Percentiles rank a stretch among this genome's conserved stretches.
Evolutionary conservation across 2,888 invertebrate species (phyloP).

Genomic region (Abrostola tripartita): DNA sequence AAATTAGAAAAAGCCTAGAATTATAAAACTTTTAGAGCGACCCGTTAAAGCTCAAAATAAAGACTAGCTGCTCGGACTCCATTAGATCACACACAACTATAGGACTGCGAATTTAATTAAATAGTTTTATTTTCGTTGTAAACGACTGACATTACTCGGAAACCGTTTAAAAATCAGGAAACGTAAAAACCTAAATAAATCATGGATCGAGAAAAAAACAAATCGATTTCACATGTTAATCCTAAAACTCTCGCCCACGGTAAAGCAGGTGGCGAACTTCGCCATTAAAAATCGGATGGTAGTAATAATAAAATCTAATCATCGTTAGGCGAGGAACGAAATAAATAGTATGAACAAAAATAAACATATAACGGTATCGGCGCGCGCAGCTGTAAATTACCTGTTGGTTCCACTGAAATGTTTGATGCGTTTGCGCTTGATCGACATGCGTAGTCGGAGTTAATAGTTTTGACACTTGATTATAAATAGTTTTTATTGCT

Average conservation of each 20-base stretch:
- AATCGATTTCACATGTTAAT: slow-evolving; percentile 32
- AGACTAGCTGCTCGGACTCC: too few relatives aligned
- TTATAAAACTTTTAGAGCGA: too few relatives aligned
- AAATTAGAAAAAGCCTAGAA: too few relatives aligned
- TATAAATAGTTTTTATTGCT: neutral
- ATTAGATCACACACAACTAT: neutral
- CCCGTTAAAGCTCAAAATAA: too few relatives aligned
- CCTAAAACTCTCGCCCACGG: slow-evolving; percentile 37
- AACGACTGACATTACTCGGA: slow-evolving; percentile 2
- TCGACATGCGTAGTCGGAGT: slow-evolving; percentile 67
- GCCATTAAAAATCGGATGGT: slow-evolving; percentile 58
- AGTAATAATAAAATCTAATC: slow-evolving; percentile 81
- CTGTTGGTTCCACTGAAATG: slow-evolving; percentile 85
- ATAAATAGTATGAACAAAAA: slow-evolving; percentile 81
- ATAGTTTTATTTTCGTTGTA: neutral
- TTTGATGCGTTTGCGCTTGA: slow-evolving; percentile 83
- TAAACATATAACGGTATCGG: slow-evolving; percentile 73
- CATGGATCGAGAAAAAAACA: slow-evolving; percentile 24
- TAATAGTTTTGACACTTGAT: slow-evolving; percentile 61
- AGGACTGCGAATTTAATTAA: slow-evolving; percentile 3
- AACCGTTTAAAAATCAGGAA: slow-evolving; percentile 10
- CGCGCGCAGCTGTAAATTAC: slow-evolving; percentile 79
- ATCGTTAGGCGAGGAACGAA: slow-evolving; percentile 69
- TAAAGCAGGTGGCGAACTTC: slow-evolving; percentile 52
- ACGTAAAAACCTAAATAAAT: slow-evolving; percentile 10